Percentiles rank a stretch among this genome's conserved stretches.
These are phyloP conservation scores for Recurvirostra avosetta DNA, from an alignment of 2,113 vertebrate genomes.

Conservation along the genomic window DNA sequence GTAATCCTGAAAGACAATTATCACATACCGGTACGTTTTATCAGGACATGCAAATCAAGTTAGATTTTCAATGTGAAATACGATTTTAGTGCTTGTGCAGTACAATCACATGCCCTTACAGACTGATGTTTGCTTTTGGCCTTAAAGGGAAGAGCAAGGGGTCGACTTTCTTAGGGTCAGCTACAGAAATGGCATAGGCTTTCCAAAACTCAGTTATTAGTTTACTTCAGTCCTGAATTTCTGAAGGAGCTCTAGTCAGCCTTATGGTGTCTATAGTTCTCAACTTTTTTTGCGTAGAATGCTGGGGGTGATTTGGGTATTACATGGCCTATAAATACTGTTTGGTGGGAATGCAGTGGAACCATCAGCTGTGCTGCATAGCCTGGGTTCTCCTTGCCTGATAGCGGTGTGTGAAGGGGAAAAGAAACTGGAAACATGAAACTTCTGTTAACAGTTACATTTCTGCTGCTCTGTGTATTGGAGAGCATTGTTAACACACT, in stretches of 20 bases:
- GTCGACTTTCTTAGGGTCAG: background rate
- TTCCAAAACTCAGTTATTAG: background rate
- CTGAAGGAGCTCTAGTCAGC: background rate
- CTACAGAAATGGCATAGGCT: background rate
- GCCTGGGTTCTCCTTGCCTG: background rate
- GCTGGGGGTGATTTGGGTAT: background rate
- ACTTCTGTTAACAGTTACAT: background rate
- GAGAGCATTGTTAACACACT: background rate
- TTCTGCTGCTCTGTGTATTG: background rate
- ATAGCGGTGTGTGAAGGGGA: background rate
- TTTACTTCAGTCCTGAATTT: background rate
- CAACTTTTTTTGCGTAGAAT: background rate
- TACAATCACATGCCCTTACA: background rate
- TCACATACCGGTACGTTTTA: fast-evolving
- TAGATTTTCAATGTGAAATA: background rate
- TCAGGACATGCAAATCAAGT: background rate
- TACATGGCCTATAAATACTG: background rate
- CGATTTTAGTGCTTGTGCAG: background rate
- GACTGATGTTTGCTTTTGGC: background rate
- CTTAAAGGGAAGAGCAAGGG: background rate
- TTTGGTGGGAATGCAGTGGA: background rate
- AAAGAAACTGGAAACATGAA: background rate
- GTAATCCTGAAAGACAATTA: background rate
- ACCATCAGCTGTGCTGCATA: background rate
- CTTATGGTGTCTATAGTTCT: background rate